These are phyloP conservation scores for Ormyrus labotus DNA, from an alignment of 2,888 invertebrate genomes.

Conservation along the genomic window DNA sequence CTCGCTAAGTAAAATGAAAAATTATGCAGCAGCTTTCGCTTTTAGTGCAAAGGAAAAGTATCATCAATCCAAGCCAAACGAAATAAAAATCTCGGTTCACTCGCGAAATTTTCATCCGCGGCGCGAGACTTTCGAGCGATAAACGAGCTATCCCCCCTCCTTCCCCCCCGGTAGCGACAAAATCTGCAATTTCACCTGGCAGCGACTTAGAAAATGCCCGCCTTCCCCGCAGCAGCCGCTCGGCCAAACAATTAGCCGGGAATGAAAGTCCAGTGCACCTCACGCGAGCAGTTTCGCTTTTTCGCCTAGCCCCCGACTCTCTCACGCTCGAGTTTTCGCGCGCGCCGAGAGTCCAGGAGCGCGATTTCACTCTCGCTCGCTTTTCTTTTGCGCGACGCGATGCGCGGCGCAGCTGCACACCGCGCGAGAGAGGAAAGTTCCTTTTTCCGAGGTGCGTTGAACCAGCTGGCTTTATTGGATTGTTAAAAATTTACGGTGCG, in stretches of 20 bases:
- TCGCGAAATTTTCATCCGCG: too few species aligned
- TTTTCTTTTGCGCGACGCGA: conserved; percentile 24
- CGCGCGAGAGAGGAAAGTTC: background rate
- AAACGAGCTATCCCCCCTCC: too few species aligned
- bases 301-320: background rate
- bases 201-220: conserved; percentile 20
- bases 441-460: too few species aligned
- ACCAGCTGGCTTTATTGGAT: too few species aligned
- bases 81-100: too few species aligned
- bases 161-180: background rate
- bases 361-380: conserved; percentile 71
- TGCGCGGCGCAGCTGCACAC: conserved; percentile 28
- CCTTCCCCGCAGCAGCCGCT: background rate
- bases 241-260: conserved; percentile 26
- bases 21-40: too few species aligned
- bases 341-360: conserved; percentile 56
- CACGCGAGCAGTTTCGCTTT: conserved; percentile 26
- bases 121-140: too few species aligned
- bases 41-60: too few species aligned
- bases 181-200: conserved; percentile 5
- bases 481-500: background rate
- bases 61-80: too few species aligned
- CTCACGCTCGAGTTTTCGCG: conserved; percentile 39
- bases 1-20: too few species aligned
- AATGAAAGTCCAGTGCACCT: conserved; percentile 26